A percentile compares a stretch with the other conserved stretches of the same genome.
These are phyloP conservation scores for Cheiracanthium punctorium DNA, from an alignment of 2,888 invertebrate species.

Conservation along the genomic window DNA sequence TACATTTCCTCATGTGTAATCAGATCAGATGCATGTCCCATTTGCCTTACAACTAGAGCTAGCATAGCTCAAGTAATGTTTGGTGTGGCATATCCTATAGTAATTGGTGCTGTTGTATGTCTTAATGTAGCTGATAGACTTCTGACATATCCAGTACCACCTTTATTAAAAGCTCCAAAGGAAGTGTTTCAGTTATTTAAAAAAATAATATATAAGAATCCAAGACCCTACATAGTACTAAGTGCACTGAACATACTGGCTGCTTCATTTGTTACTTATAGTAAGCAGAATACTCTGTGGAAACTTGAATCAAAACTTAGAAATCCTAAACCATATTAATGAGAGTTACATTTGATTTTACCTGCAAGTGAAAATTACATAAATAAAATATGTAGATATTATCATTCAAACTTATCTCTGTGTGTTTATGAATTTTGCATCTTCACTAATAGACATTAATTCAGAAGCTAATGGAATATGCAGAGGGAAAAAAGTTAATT, in stretches of 20 bases:
- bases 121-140: slow-evolving; percentile 43
- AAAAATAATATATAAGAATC: slow-evolving; percentile 18
- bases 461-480: too few relatives aligned
- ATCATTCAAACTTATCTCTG: too few relatives aligned
- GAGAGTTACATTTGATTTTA: too few relatives aligned
- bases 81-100: slow-evolving; percentile 27
- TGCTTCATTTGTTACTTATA: background rate
- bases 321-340: background rate
- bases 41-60: slow-evolving; percentile 11
- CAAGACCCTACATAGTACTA: background rate
- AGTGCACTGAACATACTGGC: slow-evolving; percentile 3
- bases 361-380: too few relatives aligned
- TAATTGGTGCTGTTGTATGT: slow-evolving; percentile 16
- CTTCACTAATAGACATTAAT: too few relatives aligned
- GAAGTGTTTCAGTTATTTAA: slow-evolving; percentile 11
- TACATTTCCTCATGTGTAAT: background rate
- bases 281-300: background rate
- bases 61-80: slow-evolving; percentile 2
- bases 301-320: background rate
- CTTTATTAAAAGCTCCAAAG: slow-evolving; percentile 30
- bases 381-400: too few relatives aligned
- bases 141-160: slow-evolving; percentile 45
- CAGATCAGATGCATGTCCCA: background rate
- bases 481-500: too few relatives aligned
- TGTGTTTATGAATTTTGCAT: too few relatives aligned